These are phyloP conservation scores for Rhizoglyphus robini DNA, from an alignment of 1,140 invertebrate species.

Conservation along the genomic window DNA sequence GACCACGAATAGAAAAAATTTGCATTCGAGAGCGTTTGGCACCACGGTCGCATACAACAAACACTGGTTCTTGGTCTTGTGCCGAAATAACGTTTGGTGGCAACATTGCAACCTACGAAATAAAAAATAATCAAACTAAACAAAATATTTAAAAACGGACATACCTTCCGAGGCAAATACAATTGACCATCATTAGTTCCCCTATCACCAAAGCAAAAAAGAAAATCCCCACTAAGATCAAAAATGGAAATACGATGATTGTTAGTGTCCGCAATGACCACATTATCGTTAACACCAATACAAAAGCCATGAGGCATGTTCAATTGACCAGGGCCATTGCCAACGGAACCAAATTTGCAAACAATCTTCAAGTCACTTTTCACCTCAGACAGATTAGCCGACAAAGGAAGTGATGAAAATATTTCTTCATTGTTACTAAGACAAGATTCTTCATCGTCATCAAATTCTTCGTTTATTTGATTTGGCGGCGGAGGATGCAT, in stretches of 20 bases:
- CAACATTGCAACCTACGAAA: conserved; percentile 90
- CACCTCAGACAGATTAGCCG: background rate
- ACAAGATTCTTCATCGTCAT: background rate
- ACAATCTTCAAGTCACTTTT: conserved; percentile 51
- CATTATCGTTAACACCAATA: conserved; percentile 79
- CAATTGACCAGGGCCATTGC: conserved; percentile 77
- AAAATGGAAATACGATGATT: conserved; percentile 89
- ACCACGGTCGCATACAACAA: conserved; percentile 88
- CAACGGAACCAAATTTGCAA: conserved; percentile 83
- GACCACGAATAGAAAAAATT: conserved; percentile 52
- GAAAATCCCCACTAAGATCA: conserved; percentile 63
- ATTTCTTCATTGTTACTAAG: background rate
- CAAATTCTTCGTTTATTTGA: background rate
- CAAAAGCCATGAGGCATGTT: conserved; percentile 95
- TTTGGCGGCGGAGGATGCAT: too few species aligned
- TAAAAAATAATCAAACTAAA: background rate
- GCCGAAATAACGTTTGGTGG: conserved; percentile 46
- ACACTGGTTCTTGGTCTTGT: conserved; percentile 37
- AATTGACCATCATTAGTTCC: conserved; percentile 86
- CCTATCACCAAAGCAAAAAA: conserved; percentile 74
- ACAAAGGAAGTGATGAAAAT: background rate
- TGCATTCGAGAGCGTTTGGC: conserved; percentile 91
- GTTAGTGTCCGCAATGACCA: conserved; percentile 81
- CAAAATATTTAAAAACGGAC: conserved; percentile 68
- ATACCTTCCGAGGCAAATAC: conserved; percentile 86